Base-by-base conservation (phyloP, 2,797 vertebrate genomes). In the Platyrinchus mystaceus region DNA sequence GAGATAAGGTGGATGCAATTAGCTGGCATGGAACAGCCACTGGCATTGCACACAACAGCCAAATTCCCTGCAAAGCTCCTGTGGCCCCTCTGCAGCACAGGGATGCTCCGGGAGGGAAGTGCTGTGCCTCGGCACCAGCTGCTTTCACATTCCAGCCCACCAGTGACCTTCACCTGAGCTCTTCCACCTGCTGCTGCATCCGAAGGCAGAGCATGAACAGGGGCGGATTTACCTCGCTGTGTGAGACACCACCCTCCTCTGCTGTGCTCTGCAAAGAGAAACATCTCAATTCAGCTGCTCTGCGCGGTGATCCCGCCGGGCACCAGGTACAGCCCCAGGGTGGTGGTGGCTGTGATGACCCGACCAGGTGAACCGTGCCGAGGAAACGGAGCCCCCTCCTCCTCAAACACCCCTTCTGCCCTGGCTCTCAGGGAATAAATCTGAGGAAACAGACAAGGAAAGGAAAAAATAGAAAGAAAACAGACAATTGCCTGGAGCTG, bases 401-500 rank as follows among this genome's bases (percentile, higher is more conserved):
- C 71, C 37, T 4, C 6, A 12, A 58, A 27, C 27, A 43, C 23
- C 83, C 32, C 34, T 12, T 15, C 56, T 46, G 44, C 44, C 64
- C 94, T 32, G 92, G 66, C 81, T 96, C 81, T 32, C 85, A 64
- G 88, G 46, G 75, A 86, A 23, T 1, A 26, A 23, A 47, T 32
- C 30, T 16, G 78, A 71, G 49, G 30, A 64, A 27, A 52, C 56
- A 41, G 59, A 53, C 59, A 9, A n/a, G 64, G 58, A 53, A 8
- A 19, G 46, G 52, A 89, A 77, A 70, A 90, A 47, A 78, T 74
- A 87, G 60, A 58, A 82, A 93, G 55, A 66, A 60, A 90, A 90
- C 77, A 66, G 84, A 66, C 66, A 78, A 87, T 94, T 8, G 88
- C 96, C 96, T 69, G 86, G 94, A 95, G 95, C 95, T 76, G 83